Conservation (phyloP, 2,113 vertebrate species). For the Nanger granti region DNA sequence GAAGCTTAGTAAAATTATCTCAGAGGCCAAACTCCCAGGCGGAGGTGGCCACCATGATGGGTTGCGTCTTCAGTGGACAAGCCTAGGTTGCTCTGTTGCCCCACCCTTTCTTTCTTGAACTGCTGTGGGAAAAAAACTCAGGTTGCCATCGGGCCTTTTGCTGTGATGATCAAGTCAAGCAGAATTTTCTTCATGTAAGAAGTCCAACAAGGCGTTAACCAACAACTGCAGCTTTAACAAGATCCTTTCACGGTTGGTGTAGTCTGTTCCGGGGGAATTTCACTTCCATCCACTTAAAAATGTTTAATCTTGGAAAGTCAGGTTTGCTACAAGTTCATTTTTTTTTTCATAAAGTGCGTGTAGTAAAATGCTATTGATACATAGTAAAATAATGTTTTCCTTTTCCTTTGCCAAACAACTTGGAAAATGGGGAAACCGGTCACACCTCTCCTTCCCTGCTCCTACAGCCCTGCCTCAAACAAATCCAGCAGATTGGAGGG, state of each 20-base stretch:
- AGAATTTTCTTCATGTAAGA: background rate
- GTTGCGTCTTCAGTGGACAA: background rate
- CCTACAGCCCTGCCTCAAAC: background rate
- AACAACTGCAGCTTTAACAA: too few species aligned
- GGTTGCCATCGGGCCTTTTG: background rate
- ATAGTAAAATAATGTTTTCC: background rate
- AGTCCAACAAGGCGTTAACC: background rate
- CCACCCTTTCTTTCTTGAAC: background rate
- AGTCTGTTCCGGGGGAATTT: background rate
- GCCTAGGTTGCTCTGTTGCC: background rate
- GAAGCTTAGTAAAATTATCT: too few species aligned
- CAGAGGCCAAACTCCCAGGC: background rate
- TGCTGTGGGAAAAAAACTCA: background rate
- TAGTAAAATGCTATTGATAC: background rate
- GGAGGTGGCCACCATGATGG: background rate
- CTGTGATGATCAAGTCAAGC: background rate
- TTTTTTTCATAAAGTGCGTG: background rate
- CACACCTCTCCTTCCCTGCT: background rate
- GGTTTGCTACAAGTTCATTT: background rate
- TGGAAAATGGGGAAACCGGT: background rate
- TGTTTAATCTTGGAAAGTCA: background rate
- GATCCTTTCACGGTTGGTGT: rapidly evolving
- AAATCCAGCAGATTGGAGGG: background rate
- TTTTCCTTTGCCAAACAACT: background rate
- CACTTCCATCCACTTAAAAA: background rate